Base-by-base conservation (phyloP, 2,797 vertebrate species). In the Chaetodon trifasciatus region DNA sequence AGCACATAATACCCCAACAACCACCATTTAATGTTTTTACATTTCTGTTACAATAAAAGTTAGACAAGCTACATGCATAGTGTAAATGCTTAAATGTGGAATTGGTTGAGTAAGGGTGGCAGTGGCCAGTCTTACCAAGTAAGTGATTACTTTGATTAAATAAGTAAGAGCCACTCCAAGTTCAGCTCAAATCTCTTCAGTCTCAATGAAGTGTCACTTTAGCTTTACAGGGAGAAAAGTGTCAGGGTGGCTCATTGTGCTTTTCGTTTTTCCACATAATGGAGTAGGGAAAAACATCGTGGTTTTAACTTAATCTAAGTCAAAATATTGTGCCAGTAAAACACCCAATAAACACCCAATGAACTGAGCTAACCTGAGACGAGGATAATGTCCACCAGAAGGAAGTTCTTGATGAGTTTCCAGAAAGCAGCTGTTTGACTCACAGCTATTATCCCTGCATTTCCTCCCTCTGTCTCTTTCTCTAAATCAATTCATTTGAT, bases 401-500 rank as follows among this genome's bases (percentile, higher is more conserved):
- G 58, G 11, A 78, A 24, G 21, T 71, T 66, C 17, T 57, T 83
- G 74, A 42, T 74, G 7, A 60, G 24, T 58, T 62, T 75, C 62
- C 69, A 78, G 66, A 39, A 62, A 66, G 50, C 55, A 6, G 73
- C 44, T 23, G 57, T 24, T 56, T 69, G 52, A 56, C 72, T 72
- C 42, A 1, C 21, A 39, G 42, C 50, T 67, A 12, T 53, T 68
- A 70, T 70, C 42, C 19, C 11, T 3, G 9, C 9, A 16, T 57
- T 70, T 66, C 49, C 69, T 7, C 57, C 52, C 55, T 56, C 35
- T 58, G 23, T 49, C 16, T 71, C 50, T 74, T 40, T 71, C 73
- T 55, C 52, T 52, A 60, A 82, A 87, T 80, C 70, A 82, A 23
- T 84, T 83, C 74, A 83, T 81, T 89, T 78, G 71, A 82, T 80